Percentiles rank a stretch among this genome's conserved stretches.
Conservation (phyloP, 2,888 invertebrate species). For the Rhyacophila evoluta region DNA sequence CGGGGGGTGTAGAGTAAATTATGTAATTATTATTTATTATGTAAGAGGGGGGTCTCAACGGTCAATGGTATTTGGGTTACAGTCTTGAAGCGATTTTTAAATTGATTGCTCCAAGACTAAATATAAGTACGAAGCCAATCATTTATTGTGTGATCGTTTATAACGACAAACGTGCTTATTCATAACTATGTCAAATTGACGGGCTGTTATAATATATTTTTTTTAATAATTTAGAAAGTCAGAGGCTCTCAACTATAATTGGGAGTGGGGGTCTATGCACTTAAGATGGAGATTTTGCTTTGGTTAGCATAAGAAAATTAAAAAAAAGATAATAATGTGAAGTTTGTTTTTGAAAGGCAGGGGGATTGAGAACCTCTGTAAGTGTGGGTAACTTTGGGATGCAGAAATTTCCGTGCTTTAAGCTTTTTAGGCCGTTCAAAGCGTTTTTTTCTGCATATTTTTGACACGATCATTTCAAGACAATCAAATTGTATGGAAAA, state of each 20-base stretch:
- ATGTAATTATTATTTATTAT: no score
- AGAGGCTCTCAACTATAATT: neutral
- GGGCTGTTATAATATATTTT: no score
- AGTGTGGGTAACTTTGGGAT: neutral
- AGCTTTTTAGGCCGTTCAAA: neutral
- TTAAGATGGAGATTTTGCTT: no score
- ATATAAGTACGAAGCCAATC: neutral
- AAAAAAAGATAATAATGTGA: neutral
- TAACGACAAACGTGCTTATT: neutral
- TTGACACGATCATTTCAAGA: neutral
- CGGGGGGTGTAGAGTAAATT: no score
- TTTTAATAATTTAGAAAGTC: no score
- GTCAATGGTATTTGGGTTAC: no score
- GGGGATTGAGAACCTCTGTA: neutral
- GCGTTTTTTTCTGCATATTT: constrained; percentile 1
- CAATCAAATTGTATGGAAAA: neutral
- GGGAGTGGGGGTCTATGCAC: no score
- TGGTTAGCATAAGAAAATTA: no score
- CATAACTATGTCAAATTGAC: no score
- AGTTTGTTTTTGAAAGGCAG: neutral
- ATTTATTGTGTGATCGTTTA: neutral
- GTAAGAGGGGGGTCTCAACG: no score
- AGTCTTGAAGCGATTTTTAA: neutral
- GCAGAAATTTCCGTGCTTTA: neutral
- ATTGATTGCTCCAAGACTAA: neutral